These are phyloP conservation scores for Tinamus major DNA, from an alignment of 2,797 vertebrate species.

Conservation along the genomic window DNA sequence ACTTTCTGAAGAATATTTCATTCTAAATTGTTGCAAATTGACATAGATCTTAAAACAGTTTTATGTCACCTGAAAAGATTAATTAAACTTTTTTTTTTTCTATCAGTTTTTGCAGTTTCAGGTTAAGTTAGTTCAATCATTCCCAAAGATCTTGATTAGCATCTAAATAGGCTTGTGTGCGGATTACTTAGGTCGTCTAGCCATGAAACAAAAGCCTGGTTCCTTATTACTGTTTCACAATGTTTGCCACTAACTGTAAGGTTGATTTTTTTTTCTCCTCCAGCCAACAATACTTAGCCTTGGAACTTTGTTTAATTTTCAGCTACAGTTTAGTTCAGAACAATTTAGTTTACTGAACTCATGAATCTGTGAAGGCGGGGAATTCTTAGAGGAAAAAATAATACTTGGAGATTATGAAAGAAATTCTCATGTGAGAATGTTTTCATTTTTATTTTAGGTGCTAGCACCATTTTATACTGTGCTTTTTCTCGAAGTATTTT, in stretches of 20 bases:
- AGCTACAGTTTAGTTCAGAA: neutral
- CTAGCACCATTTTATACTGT: neutral
- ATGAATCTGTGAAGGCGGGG: neutral
- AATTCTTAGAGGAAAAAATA: neutral
- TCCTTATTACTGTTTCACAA: neutral
- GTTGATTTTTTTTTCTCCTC: neutral
- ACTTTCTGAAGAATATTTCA: neutral
- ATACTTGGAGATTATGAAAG: neutral
- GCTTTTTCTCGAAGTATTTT: neutral
- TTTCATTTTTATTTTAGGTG: neutral
- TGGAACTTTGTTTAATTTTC: neutral
- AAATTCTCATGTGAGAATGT: neutral
- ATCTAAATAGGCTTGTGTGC: neutral
- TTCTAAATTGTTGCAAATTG: neutral
- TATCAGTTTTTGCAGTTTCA: neutral
- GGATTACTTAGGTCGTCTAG: neutral
- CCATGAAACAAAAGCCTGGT: neutral
- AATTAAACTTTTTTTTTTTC: neutral
- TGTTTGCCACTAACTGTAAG: neutral
- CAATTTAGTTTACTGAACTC: neutral
- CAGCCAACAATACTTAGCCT: neutral
- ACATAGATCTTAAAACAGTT: neutral
- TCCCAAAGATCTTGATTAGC: neutral
- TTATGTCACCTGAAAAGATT: neutral
- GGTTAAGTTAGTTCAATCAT: neutral